A percentile compares a stretch with the other conserved stretches of the same genome.
phyloP scores from a whole-genome alignment of 2,113 vertebrate genomes.

The Nesoenas mayeri region DNA sequence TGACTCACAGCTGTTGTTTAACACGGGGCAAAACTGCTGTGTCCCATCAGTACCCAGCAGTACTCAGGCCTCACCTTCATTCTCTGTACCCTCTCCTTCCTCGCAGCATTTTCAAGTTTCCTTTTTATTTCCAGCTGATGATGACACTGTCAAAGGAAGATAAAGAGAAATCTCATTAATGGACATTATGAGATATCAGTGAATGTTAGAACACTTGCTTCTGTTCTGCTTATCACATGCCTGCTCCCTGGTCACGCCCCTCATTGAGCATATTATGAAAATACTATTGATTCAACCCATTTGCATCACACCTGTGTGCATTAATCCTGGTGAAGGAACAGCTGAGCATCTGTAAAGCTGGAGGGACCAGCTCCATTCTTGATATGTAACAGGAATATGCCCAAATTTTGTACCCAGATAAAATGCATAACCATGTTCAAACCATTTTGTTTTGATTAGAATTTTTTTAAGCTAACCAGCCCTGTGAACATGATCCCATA shows the following conservation, averaged over 20 bases:
- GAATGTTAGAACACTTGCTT: neutral
- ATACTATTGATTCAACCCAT: neutral
- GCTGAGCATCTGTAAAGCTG: neutral
- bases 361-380: neutral
- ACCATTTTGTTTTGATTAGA: neutral
- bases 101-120: constrained; percentile 78
- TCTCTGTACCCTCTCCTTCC: constrained; percentile 77
- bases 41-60: neutral
- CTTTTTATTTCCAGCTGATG: constrained; percentile 83
- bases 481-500: neutral
- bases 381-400: fast-evolving
- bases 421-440: neutral
- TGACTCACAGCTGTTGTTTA: neutral
- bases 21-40: neutral
- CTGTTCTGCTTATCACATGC: neutral
- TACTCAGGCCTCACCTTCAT: constrained; percentile 78
- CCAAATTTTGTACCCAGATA: neutral
- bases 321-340: constrained; percentile 10
- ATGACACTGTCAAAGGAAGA: constrained; percentile 68
- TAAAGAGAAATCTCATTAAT: neutral
- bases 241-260: neutral
- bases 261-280: neutral
- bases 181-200: neutral
- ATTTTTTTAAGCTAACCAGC: neutral
- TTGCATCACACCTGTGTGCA: neutral